Evolutionary conservation across 1,140 invertebrate species (phyloP).

Genomic region (Pissodes strobi): DNA sequence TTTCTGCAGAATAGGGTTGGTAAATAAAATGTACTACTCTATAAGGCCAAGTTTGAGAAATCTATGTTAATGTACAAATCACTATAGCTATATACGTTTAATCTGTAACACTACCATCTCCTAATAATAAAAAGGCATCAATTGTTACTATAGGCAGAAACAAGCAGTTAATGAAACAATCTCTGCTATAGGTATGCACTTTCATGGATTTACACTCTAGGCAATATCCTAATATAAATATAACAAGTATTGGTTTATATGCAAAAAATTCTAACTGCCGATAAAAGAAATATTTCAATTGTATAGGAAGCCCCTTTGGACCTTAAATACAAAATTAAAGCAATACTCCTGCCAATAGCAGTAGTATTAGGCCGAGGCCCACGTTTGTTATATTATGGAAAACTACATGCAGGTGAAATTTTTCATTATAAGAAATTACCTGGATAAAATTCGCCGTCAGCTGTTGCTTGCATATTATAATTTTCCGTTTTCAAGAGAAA

Average conservation of each 20-base stretch:
- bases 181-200: too few relatives aligned
- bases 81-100: background rate
- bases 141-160: background rate
- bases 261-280: too few relatives aligned
- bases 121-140: background rate
- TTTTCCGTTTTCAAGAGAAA: background rate
- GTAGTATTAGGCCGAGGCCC: too few relatives aligned
- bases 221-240: too few relatives aligned
- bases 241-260: too few relatives aligned
- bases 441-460: slow-evolving; percentile 33
- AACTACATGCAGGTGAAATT: too few relatives aligned
- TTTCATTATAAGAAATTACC: slow-evolving; percentile 10
- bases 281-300: too few relatives aligned
- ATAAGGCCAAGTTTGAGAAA: too few relatives aligned
- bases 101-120: background rate
- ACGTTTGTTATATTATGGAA: too few relatives aligned
- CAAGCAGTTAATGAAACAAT: background rate
- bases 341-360: too few relatives aligned
- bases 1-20: background rate
- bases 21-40: background rate
- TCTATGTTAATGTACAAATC: background rate
- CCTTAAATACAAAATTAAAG: background rate
- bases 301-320: background rate
- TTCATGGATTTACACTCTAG: too few relatives aligned
- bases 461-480: slow-evolving; percentile 21